phyloP scores from a whole-genome alignment of 2,113 vertebrate genomes.

The Thymallus thymallus region DNA sequence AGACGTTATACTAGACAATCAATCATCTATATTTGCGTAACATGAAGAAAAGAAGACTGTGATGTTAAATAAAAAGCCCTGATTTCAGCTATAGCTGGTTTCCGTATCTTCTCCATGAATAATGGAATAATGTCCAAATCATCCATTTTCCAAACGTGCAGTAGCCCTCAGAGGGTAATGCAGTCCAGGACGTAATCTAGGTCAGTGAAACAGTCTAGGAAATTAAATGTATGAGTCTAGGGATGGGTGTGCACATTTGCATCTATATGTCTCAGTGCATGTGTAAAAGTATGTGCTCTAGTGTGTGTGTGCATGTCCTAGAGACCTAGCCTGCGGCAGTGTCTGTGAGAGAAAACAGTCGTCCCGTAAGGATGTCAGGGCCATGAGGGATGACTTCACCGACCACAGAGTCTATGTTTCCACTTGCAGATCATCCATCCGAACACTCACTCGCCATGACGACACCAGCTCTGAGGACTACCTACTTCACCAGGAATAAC shows the following conservation, averaged over 20 bases:
- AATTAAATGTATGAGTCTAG: too few relatives aligned
- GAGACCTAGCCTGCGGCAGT: conserved; percentile 16
- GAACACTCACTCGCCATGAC: conserved; percentile 25
- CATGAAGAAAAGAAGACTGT: too few relatives aligned
- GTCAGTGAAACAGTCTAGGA: too few relatives aligned
- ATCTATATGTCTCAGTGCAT: background rate
- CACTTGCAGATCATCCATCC: conserved; percentile 41
- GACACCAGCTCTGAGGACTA: background rate
- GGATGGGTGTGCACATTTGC: conserved; percentile 9
- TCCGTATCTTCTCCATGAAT: too few relatives aligned
- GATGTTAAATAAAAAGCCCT: too few relatives aligned
- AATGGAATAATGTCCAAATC: too few relatives aligned
- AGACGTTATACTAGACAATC: too few relatives aligned
- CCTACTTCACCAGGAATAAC: background rate
- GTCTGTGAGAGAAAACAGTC: conserved; percentile 55
- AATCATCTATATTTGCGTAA: too few relatives aligned
- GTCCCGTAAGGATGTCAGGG: conserved; percentile 49
- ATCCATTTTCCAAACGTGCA: too few relatives aligned
- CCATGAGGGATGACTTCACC: conserved; percentile 59
- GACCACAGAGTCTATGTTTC: conserved; percentile 32
- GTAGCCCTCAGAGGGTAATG: background rate
- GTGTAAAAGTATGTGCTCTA: too few relatives aligned
- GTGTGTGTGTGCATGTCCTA: conserved; percentile 28
- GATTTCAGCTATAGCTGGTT: too few relatives aligned
- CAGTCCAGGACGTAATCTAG: too few relatives aligned